Evolutionary conservation across 2,888 invertebrate species (phyloP).

Genomic region (Sphaerophoria taeniata): DNA sequence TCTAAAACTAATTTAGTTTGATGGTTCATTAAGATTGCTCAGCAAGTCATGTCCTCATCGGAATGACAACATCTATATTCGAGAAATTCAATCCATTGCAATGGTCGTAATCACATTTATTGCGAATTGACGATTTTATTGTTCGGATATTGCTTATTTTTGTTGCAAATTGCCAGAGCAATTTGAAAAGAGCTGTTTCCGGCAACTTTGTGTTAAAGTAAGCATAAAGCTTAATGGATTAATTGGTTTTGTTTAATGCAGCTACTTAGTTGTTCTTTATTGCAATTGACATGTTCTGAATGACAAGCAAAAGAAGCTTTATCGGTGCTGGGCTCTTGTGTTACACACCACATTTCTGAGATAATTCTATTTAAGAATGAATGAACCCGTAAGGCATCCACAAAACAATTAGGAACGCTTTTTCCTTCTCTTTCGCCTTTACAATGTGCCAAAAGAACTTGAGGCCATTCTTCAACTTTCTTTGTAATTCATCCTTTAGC

Average conservation of each 20-base stretch:
- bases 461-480: slow-evolving; percentile 61
- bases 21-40: slow-evolving; percentile 70
- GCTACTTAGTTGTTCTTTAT: slow-evolving; percentile 49
- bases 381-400: too few species aligned
- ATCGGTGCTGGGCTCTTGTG: too few species aligned
- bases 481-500: slow-evolving; percentile 44
- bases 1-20: slow-evolving; percentile 69
- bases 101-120: slow-evolving; percentile 70
- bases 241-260: slow-evolving; percentile 58
- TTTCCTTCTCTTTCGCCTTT: background rate
- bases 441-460: slow-evolving; percentile 27
- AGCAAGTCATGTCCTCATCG: slow-evolving; percentile 43
- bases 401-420: too few species aligned
- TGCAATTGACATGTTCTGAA: slow-evolving; percentile 45
- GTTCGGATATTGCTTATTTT: slow-evolving; percentile 67
- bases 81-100: slow-evolving; percentile 43
- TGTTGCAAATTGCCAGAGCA: background rate
- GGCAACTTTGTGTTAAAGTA: slow-evolving; percentile 36
- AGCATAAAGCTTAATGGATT: slow-evolving; percentile 56
- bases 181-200: background rate
- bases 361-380: too few species aligned
- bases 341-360: too few species aligned
- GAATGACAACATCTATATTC: slow-evolving; percentile 57
- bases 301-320: background rate
- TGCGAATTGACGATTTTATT: slow-evolving; percentile 70